Percentiles rank a stretch among this genome's conserved stretches.
phyloP scores from a whole-genome alignment of 2,888 invertebrate species.

The Drosophila borborema region DNA sequence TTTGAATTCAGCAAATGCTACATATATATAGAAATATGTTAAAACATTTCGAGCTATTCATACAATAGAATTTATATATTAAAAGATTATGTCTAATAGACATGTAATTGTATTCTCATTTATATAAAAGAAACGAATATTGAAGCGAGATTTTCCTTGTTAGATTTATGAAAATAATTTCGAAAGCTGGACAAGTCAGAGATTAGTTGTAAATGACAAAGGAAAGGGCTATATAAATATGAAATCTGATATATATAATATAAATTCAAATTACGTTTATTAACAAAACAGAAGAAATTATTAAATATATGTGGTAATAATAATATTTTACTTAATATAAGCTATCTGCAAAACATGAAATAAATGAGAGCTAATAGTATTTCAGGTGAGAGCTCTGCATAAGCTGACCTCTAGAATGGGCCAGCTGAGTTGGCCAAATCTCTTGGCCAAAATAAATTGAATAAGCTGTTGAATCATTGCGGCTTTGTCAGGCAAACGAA shows the following conservation, averaged over 20 bases:
- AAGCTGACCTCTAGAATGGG: slow-evolving; percentile 25
- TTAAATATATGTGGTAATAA: neutral
- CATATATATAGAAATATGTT: too few relatives aligned
- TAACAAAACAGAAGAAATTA: neutral
- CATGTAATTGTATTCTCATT: too few relatives aligned
- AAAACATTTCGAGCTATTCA: too few relatives aligned
- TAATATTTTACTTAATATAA: neutral
- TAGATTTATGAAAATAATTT: too few relatives aligned
- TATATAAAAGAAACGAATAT: too few relatives aligned
- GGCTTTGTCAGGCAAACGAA: slow-evolving; percentile 29
- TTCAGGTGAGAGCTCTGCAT: neutral
- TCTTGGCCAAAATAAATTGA: slow-evolving; percentile 39
- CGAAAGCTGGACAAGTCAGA: too few relatives aligned
- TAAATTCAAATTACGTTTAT: neutral
- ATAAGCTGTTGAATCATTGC: slow-evolving; percentile 51
- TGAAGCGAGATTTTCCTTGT: too few relatives aligned
- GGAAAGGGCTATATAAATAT: neutral
- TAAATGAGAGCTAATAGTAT: slow-evolving; percentile 3
- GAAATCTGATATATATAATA: too few relatives aligned
- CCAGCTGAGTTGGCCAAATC: slow-evolving; percentile 1
- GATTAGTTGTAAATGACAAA: too few relatives aligned
- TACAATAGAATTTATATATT: too few relatives aligned
- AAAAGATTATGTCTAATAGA: too few relatives aligned
- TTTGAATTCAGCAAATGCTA: too few relatives aligned
- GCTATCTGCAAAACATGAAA: slow-evolving; percentile 7